Evolutionary conservation across 2,113 vertebrate genomes (phyloP), one percentile per base, ranked within the genome.

Genomic region (Variabilichromis moorii): DNA sequence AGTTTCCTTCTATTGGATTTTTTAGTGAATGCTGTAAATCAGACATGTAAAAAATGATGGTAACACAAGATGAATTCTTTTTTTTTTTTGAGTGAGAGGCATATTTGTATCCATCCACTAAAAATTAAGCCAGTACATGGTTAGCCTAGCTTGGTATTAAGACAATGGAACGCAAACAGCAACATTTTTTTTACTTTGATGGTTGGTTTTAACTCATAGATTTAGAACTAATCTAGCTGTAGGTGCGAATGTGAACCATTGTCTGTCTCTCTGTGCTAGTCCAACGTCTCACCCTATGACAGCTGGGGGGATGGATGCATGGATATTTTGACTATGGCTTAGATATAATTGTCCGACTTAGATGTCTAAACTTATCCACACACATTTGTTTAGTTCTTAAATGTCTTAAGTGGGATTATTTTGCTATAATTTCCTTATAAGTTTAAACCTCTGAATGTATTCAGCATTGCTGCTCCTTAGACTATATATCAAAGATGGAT

Each of bases 251-350:
- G 40, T 73, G 40, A 28, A 16, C 21, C 12, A 42, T 26, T 45
- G 66, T 16, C 66, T 73, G 66, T 45, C 40, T 73, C 40, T 26
- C 68, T 17, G 24, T 45, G 40, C 21, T 7, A 28, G 68, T 26
- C 68, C 68, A 28, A 26, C 40, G 0, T 5, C 14, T 76, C 14
- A 28, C 2, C 71, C 71, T 76, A 2, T 47, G 71, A 73, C 12
- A 16, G 37, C 37, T 42, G 13, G 8, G 12, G 12, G 8, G 11
- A 28, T 76, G 71, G 71, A 19, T 50, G 71, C 14, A 47, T 76
- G 71, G 40, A 76, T 47, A 12, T 78, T 78, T 50, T 50, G 45
- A 33, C 45, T 51, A 13, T 78, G 73, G 26, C 45, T 78, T 78
- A 33, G 26, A 33, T 33, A 19, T 51, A 78, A 31, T 51, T 33